phyloP scores from a whole-genome alignment of 2,888 invertebrate genomes.

The Agrochola lychnidis region DNA sequence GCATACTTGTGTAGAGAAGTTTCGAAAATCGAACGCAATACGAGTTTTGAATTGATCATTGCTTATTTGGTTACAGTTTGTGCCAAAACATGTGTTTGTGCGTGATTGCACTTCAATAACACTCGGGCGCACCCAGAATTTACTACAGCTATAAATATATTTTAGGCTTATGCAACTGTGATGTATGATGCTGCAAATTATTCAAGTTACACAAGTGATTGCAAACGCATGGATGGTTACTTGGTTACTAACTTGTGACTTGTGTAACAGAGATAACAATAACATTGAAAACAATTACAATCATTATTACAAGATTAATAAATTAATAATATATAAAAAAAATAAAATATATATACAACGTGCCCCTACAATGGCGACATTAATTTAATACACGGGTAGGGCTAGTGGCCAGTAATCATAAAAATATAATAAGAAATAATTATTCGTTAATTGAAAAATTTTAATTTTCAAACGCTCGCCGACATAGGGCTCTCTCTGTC shows the following conservation, averaged over 20 bases:
- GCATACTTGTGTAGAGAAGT: constrained; percentile 65
- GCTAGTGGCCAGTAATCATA: no score
- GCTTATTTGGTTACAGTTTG: constrained; percentile 61
- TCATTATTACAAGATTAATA: constrained; percentile 3
- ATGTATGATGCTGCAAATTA: constrained; percentile 52
- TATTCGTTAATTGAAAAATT: no score
- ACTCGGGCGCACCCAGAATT: constrained; percentile 45
- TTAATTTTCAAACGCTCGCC: no score
- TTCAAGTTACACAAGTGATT: constrained; percentile 54
- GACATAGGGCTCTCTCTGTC: no score
- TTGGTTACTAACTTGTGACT: constrained; percentile 32
- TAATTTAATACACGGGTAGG: no score
- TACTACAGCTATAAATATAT: constrained; percentile 33
- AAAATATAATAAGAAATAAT: no score
- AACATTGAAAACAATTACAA: constrained; percentile 17
- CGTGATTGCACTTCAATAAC: constrained; percentile 65
- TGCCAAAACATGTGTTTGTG: constrained; percentile 69
- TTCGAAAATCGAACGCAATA: constrained; percentile 80
- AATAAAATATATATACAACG: no score
- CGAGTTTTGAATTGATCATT: constrained; percentile 73
- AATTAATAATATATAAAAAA: no score
- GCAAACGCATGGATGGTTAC: constrained; percentile 14
- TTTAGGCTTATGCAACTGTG: constrained; percentile 58
- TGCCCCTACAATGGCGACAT: no score
- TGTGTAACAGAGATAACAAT: constrained; percentile 13